phyloP scores from a whole-genome alignment of 1,140 invertebrate species.

The Centruroides vittatus region DNA sequence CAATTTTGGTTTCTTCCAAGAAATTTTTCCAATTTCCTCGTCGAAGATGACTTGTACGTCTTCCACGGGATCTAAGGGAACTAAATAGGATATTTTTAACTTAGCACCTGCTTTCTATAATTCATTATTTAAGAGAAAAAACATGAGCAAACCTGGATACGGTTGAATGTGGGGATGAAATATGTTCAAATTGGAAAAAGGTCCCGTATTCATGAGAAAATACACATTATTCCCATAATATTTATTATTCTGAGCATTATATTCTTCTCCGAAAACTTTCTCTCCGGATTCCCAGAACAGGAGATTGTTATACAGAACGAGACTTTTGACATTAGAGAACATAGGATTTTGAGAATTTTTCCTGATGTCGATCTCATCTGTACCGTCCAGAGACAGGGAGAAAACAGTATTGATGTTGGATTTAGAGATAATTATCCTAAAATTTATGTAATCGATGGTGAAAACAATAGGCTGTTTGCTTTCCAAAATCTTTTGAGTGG shows the following conservation, averaged over 20 bases:
- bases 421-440: slow-evolving; percentile 55
- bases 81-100: slow-evolving; percentile 15
- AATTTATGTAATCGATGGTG: slow-evolving; percentile 62
- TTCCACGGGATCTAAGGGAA: slow-evolving; percentile 56
- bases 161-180: slow-evolving; percentile 51
- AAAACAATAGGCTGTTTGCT: slow-evolving; percentile 49
- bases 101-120: too few relatives aligned
- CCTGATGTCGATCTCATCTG: slow-evolving; percentile 51
- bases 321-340: slow-evolving; percentile 57
- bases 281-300: slow-evolving; percentile 56
- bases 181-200: slow-evolving; percentile 39
- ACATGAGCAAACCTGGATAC: slow-evolving; percentile 38
- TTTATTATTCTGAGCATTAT: slow-evolving; percentile 34
- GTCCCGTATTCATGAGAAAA: slow-evolving; percentile 20
- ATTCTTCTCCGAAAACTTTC: slow-evolving; percentile 53
- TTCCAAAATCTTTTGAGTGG: slow-evolving; percentile 37
- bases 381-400: slow-evolving; percentile 66
- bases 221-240: slow-evolving; percentile 52
- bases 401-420: slow-evolving; percentile 57
- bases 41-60: slow-evolving; percentile 62
- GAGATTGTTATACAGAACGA: slow-evolving; percentile 55
- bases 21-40: slow-evolving; percentile 45
- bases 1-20: slow-evolving; percentile 59
- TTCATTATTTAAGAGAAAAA: not conserved
- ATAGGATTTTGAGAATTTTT: slow-evolving; percentile 55